phyloP scores from a whole-genome alignment of 2,113 vertebrate genomes.

The Colinus virginianus region DNA sequence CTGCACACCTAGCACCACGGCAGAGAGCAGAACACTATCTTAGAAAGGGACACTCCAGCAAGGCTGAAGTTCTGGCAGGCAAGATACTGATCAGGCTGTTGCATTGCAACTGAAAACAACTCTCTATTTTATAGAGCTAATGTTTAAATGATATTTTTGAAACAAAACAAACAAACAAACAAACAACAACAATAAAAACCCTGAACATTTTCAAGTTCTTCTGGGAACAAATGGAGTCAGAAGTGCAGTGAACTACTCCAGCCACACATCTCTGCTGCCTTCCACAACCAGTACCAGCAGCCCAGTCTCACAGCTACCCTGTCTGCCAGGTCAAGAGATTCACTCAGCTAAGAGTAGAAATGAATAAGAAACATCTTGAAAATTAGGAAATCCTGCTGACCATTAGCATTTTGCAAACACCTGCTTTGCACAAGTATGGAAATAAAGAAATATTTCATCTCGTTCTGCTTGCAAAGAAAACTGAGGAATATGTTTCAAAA shows the following conservation, averaged over 20 bases:
- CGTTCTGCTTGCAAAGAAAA: neutral
- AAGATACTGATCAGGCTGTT: rapidly evolving
- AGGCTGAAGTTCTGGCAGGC: neutral
- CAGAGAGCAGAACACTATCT: no score
- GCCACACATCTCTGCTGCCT: neutral
- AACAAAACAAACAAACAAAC: neutral
- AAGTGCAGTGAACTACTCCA: neutral
- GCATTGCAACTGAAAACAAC: neutral
- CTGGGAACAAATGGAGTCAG: neutral
- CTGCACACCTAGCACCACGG: rapidly evolving
- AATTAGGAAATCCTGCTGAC: neutral
- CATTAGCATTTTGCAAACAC: neutral
- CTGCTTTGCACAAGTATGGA: rapidly evolving
- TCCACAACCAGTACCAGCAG: rapidly evolving
- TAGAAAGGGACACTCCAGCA: neutral
- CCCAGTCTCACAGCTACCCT: rapidly evolving
- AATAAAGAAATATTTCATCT: neutral
- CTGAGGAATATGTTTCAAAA: neutral
- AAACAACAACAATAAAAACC: neutral
- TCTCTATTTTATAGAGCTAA: neutral
- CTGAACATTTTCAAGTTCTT: neutral
- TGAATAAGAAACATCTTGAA: neutral
- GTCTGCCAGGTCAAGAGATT: neutral
- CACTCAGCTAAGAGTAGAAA: neutral
- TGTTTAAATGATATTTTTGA: neutral